phyloP scores from a whole-genome alignment of 2,888 invertebrate genomes.

The Galeopsomyia nigrocyanea region DNA sequence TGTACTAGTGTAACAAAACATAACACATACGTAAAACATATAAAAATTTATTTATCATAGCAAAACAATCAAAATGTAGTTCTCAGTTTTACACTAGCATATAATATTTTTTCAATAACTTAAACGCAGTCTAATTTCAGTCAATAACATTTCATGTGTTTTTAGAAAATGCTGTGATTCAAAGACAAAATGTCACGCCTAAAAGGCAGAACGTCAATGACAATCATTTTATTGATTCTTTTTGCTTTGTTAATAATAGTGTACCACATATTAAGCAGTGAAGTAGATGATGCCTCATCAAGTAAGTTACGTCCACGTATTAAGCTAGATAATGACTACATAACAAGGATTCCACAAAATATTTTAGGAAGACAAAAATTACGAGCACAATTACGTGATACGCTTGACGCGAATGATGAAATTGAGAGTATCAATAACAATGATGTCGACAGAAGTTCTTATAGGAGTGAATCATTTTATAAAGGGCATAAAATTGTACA shows the following conservation, averaged over 20 bases:
- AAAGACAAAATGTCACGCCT: slow-evolving; percentile 57
- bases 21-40: too few species aligned
- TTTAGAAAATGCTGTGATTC: slow-evolving; percentile 35
- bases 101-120: neutral
- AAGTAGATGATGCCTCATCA: slow-evolving; percentile 45
- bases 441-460: slow-evolving; percentile 45
- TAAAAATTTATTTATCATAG: too few species aligned
- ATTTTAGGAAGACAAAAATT: slow-evolving; percentile 47
- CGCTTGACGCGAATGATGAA: slow-evolving; percentile 43
- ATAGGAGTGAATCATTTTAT: slow-evolving; percentile 53
- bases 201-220: slow-evolving; percentile 60
- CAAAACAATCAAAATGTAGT: too few species aligned
- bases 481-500: slow-evolving; percentile 79
- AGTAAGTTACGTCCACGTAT: slow-evolving; percentile 21
- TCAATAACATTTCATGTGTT: neutral
- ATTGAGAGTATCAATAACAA: slow-evolving; percentile 27
- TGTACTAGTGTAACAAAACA: too few species aligned
- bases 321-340: slow-evolving; percentile 42
- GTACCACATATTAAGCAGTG: slow-evolving; percentile 63
- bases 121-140: slow-evolving; percentile 23
- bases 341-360: slow-evolving; percentile 54
- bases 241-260: slow-evolving; percentile 61
- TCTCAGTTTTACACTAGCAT: too few species aligned
- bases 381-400: slow-evolving; percentile 54
- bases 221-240: slow-evolving; percentile 59